Evolutionary conservation across 2,113 vertebrate species (phyloP).

Genomic region (Albula goreensis): DNA sequence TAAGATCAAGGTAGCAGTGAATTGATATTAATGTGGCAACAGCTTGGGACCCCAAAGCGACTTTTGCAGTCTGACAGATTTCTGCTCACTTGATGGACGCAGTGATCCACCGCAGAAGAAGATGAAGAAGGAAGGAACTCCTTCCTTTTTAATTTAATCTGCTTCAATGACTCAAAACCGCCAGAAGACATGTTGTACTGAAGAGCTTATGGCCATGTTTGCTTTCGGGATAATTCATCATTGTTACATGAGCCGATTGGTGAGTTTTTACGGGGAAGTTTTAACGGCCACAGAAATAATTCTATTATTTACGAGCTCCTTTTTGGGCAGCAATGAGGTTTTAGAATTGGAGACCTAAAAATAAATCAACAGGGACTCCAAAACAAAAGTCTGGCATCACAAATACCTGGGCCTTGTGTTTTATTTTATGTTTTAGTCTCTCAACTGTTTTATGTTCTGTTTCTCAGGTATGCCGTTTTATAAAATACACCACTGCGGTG

Average conservation of each 20-base stretch:
- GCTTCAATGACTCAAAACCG: not conserved
- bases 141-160: not conserved
- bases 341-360: not conserved
- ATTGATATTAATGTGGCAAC: slow-evolving; percentile 12
- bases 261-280: not conserved
- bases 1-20: not conserved
- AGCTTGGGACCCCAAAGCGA: not conserved
- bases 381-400: no score
- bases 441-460: no score
- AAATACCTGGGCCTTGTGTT: no score
- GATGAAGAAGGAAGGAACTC: not conserved
- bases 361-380: no score
- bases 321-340: not conserved
- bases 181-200: not conserved
- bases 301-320: not conserved
- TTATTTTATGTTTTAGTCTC: no score
- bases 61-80: not conserved
- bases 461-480: no score
- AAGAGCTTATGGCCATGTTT: not conserved
- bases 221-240: not conserved
- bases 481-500: no score
- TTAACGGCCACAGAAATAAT: not conserved
- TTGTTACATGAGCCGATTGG: not conserved
- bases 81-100: not conserved
- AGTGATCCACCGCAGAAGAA: not conserved